Base-by-base conservation (phyloP, 1,140 invertebrate species). In the Colletes latitarsis region DNA sequence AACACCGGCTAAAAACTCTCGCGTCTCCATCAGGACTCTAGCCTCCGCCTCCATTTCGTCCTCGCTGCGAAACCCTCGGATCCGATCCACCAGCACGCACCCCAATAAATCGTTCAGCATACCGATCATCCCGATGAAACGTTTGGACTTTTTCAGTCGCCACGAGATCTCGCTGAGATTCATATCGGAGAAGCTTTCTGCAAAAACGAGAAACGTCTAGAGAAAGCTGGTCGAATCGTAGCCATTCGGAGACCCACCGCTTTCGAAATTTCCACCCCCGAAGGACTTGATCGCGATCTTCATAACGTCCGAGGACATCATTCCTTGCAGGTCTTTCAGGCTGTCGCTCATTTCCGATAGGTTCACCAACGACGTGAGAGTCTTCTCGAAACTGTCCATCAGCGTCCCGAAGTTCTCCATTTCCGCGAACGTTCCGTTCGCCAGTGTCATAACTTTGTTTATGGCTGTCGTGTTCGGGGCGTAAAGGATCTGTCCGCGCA, bases 401-500 rank as follows among this genome's bases (percentile, higher is more conserved):
- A 95, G 71, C 0, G 87, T 73, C 0, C 92, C 88, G 49, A 96
- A 90, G 30, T 93, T 93, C 15, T 93, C 92, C 89, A 95, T 93
- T 71, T 95, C 93, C 12, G 93, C 88, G 78, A 96, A 96, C 1
- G 94, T 95, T 55, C 92, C 90, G 87, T 96, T 96, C 4, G 95
- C 94, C 90, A 95, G 86, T 60, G 91, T 86, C 83, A 96, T 94
- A 57, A 96, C 94, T 30, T 91, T 92, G 14, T 91, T 82, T 3
- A 95, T 94, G 1, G 90, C 82, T 0, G 89, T 91, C 6, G 91
- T 94, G 9, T 92, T 83, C 0, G 95, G 95, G 0, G 95, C 94
- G 82, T 95, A 96, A 1, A 96, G 88, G 55, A 96, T 95, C 68
- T 93, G 94, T 6, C 95, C 95, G 83, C 95, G 94, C 46, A 96